Evolutionary conservation across 2,113 vertebrate species (phyloP).

Genomic region (Alligator mississippiensis): DNA sequence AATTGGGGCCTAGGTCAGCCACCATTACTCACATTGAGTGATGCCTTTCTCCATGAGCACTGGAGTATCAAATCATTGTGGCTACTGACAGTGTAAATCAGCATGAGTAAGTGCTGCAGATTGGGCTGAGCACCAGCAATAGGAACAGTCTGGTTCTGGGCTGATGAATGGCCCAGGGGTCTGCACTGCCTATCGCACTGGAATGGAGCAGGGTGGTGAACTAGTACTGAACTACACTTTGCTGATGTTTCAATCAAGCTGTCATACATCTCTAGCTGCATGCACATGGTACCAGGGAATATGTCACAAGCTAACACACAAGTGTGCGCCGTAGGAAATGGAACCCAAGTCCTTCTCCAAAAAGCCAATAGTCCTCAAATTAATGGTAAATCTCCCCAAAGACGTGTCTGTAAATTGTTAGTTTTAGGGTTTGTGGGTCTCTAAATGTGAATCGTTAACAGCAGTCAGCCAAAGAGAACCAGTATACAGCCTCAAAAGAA

Average conservation of each 20-base stretch:
- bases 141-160: neutral
- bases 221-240: too few relatives aligned
- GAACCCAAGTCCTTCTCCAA: neutral
- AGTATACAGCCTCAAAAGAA: too few relatives aligned
- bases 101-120: fast-evolving
- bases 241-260: neutral
- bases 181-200: neutral
- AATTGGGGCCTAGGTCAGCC: neutral
- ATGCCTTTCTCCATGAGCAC: neutral
- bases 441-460: neutral
- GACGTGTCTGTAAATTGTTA: too few relatives aligned
- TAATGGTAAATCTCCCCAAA: neutral
- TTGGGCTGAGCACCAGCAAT: too few relatives aligned
- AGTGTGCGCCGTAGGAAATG: neutral
- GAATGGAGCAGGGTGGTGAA: neutral
- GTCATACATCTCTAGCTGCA: fast-evolving
- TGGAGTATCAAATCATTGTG: neutral
- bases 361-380: neutral
- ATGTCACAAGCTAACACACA: neutral
- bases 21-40: fast-evolving
- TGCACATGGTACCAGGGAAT: neutral
- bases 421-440: neutral
- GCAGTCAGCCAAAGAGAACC: too few relatives aligned
- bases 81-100: neutral
- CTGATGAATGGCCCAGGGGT: neutral